Base-by-base conservation (phyloP, 1,140 invertebrate genomes). In the Hyposmocoma kahamanoa region DNA sequence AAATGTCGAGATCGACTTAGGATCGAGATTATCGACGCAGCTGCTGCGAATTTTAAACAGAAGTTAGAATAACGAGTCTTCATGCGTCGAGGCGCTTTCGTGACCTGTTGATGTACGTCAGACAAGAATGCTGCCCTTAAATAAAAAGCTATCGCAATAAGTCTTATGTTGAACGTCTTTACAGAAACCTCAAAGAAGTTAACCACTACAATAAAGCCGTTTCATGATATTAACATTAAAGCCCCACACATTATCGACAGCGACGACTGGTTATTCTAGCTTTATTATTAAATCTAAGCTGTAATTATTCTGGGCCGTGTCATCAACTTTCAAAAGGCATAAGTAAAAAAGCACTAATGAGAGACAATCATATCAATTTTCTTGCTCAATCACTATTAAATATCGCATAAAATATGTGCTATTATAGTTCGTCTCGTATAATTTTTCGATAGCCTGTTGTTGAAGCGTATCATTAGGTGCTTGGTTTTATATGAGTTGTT, bases 1-100 rank as follows among this genome's bases (percentile, higher is more conserved):
- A 80, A 70, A 77, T 69, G 75, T 76, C 62, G 72, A 71, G 69
- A 79, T 71, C 70, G 70, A 61, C 59, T 75, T 71, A 76, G 72
- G 65, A 57, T 69, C 63, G 52, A 59, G 62, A 72, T 70, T 70
- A 76, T 69, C 56, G 66, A 58, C 56, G 51, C 70, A 67, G 72
- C 74, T 65, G 64, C 65, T 57, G 56, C 53, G 63, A 64, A 69
- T 69, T 66, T 59, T 57, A 65, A 69, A 56, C 21, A 24, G 8
- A 22, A 42, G 21, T 18, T 42, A 3, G 22, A 24, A 42, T 42
- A 36, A 36, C 6, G 32, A 36, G 11, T 10, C 22, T 28, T 18
- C 22, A 18, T 22, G 41, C 6, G 19, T 19, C 8, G 11, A 20
- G 20, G 11, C 10, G 22, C 17, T 30, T 30, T 30, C 24, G 28